These are phyloP conservation scores for Biston betularia DNA, from an alignment of 2,888 invertebrate species.

Conservation along the genomic window DNA sequence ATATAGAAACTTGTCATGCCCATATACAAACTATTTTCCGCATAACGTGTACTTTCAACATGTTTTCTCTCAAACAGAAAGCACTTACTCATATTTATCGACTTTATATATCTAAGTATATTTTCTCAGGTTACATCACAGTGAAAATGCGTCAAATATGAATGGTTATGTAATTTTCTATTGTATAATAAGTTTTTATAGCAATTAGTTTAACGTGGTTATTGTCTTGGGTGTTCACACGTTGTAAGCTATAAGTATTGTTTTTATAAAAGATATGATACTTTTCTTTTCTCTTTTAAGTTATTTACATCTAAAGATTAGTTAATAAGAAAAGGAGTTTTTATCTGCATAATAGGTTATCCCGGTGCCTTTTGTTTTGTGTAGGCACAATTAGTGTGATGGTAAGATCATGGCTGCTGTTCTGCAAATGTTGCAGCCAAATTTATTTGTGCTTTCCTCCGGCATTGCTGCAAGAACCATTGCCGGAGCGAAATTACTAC, in stretches of 20 bases:
- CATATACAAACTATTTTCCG: slow-evolving; percentile 5
- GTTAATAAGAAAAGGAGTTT: no score
- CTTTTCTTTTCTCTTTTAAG: slow-evolving; percentile 8
- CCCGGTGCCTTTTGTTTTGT: no score
- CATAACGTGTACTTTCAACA: background rate
- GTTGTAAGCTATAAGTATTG: slow-evolving; percentile 16
- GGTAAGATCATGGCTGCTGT: no score
- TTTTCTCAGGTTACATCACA: slow-evolving; percentile 32
- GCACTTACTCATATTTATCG: background rate
- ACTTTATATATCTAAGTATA: slow-evolving; percentile 10
- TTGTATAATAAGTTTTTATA: slow-evolving; percentile 28
- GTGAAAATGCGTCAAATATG: slow-evolving; percentile 27
- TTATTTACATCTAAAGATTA: background rate
- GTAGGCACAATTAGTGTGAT: no score
- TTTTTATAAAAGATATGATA: slow-evolving; percentile 9
- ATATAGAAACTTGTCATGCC: slow-evolving; percentile 2
- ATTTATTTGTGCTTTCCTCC: no score
- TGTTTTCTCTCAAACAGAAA: slow-evolving; percentile 36
- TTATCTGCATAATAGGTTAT: no score
- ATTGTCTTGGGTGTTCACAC: slow-evolving; percentile 28
- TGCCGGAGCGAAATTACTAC: no score
- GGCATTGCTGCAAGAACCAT: no score
- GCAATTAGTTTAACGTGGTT: slow-evolving; percentile 24
- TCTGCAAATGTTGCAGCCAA: no score
- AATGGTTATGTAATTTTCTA: slow-evolving; percentile 15